Base-by-base conservation (phyloP, 2,888 invertebrate species). In the Acronicta leporina region DNA sequence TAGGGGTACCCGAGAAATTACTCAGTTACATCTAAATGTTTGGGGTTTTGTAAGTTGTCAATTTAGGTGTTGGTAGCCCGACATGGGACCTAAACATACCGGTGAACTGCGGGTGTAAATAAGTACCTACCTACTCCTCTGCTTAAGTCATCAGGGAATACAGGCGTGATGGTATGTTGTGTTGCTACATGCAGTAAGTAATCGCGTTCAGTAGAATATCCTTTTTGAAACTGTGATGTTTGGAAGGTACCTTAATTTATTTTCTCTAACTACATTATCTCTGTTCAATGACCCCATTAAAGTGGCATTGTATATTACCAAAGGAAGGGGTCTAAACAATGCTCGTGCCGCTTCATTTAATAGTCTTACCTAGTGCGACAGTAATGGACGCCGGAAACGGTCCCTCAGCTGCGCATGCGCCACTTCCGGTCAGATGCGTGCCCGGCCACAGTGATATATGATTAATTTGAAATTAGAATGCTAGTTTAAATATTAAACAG, bases 401-500 rank as follows among this genome's bases (percentile, higher is more conserved):
- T 81, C 83, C 84, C 84, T 84, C 87, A 82, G 83, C 82, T 84
- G 88, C 86, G 84, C 84, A 81, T 83, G 81, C 85, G 83, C 86
- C 80, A 75, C 87, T 90, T 92, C 92, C 92, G 90, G 92, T 90
- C 89, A 87, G 80, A 87, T 85, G 87, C 90, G 86, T 88, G 88
- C 84, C 84, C 81, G 74, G 78, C 77, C 75, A 75, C 80, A 82
- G 79, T 84, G 86, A 90, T 88, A 87, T 84, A 85, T 84, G 79
- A 80, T 83, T 81, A 69, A 79, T 83, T 74, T 83, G 77, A 83
- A 85, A 84, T 86, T 85, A 84, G 80, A 83, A 79, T 85, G 69
- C 68, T 68, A 75, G 72, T 75, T 73, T 81, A 81, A 82, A 83
- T 80, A 80, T 72, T 77, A 61, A 71, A 73, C 63, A 71, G 68